Percentiles rank a stretch among this genome's conserved stretches.
Conservation (phyloP, 2,113 vertebrate genomes). For the Papio anubis region DNA sequence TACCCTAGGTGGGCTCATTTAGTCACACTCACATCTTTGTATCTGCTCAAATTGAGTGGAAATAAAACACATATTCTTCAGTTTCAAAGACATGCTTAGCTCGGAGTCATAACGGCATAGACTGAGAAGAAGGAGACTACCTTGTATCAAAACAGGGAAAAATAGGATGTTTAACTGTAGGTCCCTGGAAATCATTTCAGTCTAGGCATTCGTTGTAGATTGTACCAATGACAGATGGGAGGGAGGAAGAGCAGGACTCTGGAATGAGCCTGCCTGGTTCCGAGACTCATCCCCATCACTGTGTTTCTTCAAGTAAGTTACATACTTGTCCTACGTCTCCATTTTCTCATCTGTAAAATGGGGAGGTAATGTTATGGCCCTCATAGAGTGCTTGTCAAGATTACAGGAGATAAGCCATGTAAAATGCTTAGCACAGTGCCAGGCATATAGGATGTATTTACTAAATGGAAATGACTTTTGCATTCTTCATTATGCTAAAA, state of each 20-base stretch:
- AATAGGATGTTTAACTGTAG: neutral
- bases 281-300: neutral
- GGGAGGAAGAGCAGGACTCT: too few species aligned
- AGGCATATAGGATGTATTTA: neutral
- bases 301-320: neutral
- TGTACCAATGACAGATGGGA: neutral
- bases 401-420: neutral
- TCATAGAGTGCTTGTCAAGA: neutral
- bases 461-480: neutral
- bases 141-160: neutral
- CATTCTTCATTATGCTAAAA: neutral
- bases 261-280: neutral
- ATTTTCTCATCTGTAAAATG: neutral
- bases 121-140: constrained; percentile 21
- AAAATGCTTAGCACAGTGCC: neutral
- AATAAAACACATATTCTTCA: constrained; percentile 37
- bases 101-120: constrained; percentile 48
- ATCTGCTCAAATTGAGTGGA: constrained; percentile 21
- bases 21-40: neutral
- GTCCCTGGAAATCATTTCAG: neutral
- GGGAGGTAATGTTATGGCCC: neutral
- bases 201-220: neutral
- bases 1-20: neutral
- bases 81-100: constrained; percentile 57
- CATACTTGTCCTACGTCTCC: neutral